Evolutionary conservation across 2,797 vertebrate genomes (phyloP).

Genomic region (Tragelaphus eurycerus): DNA sequence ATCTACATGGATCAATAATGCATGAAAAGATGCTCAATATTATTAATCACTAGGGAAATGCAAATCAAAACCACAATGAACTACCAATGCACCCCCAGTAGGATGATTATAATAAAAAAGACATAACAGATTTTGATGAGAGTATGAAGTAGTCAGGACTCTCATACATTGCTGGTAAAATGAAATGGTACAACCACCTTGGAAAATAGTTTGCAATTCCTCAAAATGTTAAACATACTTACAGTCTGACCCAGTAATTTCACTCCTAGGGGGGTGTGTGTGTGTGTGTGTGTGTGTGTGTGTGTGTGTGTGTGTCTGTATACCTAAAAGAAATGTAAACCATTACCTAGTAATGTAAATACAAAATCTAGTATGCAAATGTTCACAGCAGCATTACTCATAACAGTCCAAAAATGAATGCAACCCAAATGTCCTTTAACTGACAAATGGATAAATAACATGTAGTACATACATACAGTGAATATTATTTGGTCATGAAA

Average conservation of each 20-base stretch:
- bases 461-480: background rate
- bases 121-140: background rate
- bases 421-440: background rate
- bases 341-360: background rate
- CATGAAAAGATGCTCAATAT: background rate
- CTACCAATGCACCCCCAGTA: background rate
- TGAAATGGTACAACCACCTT: background rate
- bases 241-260: background rate
- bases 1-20: background rate
- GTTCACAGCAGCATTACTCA: background rate
- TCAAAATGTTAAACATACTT: background rate
- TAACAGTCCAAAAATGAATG: background rate
- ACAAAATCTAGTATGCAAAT: slow-evolving; percentile 22
- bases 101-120: background rate
- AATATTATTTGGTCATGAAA: background rate
- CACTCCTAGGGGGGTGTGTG: background rate
- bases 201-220: background rate
- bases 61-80: slow-evolving; percentile 15
- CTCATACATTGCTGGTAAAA: background rate
- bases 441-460: slow-evolving; percentile 1
- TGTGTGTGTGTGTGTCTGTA: background rate
- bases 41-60: slow-evolving; percentile 3
- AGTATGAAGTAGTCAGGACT: background rate
- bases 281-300: no score
- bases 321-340: background rate